Percentiles rank a stretch among this genome's conserved stretches.
phyloP scores from a whole-genome alignment of 2,797 vertebrate species.

The Thripadectes ignobilis region DNA sequence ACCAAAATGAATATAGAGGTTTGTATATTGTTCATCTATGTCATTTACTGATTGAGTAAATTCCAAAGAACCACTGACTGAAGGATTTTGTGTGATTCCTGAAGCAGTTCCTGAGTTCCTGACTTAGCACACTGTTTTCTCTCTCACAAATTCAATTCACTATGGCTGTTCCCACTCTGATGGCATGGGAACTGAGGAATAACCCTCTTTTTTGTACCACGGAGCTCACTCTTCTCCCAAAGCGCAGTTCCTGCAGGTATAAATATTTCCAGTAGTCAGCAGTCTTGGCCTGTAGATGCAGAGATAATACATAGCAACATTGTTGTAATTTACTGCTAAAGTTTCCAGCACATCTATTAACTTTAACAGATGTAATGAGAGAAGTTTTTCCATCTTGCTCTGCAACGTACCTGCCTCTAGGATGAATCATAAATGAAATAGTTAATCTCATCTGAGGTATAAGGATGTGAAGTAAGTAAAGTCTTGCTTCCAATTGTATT shows the following conservation, averaged over 20 bases:
- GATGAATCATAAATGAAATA: not conserved
- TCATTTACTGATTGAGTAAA: not conserved
- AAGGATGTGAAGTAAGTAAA: not conserved
- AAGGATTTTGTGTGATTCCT: not conserved
- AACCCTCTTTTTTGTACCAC: not conserved
- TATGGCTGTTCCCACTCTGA: not conserved
- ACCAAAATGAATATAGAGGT: not conserved
- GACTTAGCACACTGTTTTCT: not conserved
- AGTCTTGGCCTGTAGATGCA: not conserved
- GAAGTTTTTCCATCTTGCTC: not conserved
- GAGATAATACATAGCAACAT: not conserved
- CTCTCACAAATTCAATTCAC: not conserved
- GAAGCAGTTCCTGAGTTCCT: not conserved
- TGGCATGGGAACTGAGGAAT: not conserved
- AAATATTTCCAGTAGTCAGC: not conserved
- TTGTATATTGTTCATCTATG: not conserved
- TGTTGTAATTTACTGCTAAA: not conserved
- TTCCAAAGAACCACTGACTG: not conserved
- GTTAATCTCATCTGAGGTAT: not conserved
- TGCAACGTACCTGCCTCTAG: not conserved
- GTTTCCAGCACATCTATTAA: not conserved
- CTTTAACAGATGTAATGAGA: not conserved
- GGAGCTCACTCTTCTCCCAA: not conserved
- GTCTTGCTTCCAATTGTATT: not conserved
- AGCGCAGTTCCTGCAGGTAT: not conserved